Evolutionary conservation across 2,888 invertebrate species (phyloP).

Genomic region (Pterobdella sp.): DNA sequence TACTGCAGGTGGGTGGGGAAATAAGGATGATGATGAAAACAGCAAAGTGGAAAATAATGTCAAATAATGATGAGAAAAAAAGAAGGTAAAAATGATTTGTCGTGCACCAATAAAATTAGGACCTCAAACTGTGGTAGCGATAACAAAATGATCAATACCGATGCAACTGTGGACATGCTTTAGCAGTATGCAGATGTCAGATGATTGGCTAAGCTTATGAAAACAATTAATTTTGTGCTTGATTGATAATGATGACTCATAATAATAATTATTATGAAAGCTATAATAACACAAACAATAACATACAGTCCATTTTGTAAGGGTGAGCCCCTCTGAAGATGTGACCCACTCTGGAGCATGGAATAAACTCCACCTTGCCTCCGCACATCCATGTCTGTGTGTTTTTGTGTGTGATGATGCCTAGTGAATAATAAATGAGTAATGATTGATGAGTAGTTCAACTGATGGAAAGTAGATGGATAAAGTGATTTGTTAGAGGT

Average conservation of each 20-base stretch:
- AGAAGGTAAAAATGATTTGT: background rate
- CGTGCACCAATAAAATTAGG: background rate
- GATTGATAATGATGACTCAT: background rate
- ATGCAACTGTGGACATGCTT: background rate
- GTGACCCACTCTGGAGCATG: constrained; percentile 90
- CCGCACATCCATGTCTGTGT: constrained; percentile 64
- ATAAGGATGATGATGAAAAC: background rate
- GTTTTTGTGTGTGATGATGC: constrained; percentile 6
- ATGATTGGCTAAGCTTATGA: background rate
- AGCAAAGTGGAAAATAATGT: background rate
- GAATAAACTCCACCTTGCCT: constrained; percentile 81
- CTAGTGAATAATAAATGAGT: no score
- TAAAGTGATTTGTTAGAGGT: no score
- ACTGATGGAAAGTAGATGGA: no score
- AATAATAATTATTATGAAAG: background rate
- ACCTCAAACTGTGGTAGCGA: background rate
- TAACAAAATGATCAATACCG: background rate
- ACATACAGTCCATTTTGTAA: constrained; percentile 60
- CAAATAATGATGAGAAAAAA: no score
- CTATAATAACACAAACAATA: background rate
- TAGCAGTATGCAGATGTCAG: background rate
- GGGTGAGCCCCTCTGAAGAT: constrained; percentile 89
- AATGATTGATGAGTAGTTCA: no score
- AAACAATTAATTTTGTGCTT: background rate
- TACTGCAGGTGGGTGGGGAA: constrained; percentile 22